Percentiles rank a stretch among this genome's conserved stretches.
Evolutionary conservation across 2,113 vertebrate species (phyloP).

Genomic region (Leptosomus discolor): DNA sequence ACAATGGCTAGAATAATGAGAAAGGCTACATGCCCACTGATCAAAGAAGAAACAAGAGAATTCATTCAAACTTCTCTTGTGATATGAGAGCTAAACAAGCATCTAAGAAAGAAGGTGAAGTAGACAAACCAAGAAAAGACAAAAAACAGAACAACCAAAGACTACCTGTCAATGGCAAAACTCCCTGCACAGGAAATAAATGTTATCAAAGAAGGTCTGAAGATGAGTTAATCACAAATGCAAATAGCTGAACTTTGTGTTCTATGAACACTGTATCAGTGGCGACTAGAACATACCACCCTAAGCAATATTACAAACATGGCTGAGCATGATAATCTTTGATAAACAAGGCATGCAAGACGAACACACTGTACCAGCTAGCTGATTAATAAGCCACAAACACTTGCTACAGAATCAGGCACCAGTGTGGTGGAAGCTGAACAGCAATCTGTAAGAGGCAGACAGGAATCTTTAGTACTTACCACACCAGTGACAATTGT

Average conservation of each 20-base stretch:
- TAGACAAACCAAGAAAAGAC: background rate
- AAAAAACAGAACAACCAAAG: background rate
- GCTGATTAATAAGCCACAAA: background rate
- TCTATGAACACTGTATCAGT: rapidly evolving
- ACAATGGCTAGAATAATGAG: rapidly evolving
- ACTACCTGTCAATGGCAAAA: background rate
- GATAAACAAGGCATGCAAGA: background rate
- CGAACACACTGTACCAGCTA: background rate
- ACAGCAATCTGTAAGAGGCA: background rate
- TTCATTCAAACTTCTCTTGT: background rate
- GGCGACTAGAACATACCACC: background rate
- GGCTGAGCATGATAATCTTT: background rate
- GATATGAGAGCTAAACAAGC: background rate
- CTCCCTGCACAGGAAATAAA: background rate
- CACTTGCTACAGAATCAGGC: background rate
- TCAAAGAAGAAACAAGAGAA: background rate
- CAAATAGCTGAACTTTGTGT: background rate
- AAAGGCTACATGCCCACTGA: background rate
- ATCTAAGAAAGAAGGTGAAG: background rate
- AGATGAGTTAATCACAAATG: background rate
- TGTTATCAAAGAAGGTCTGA: background rate
- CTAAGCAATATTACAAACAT: background rate
- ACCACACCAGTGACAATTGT: background rate
- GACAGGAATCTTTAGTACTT: background rate
- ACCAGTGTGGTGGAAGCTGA: background rate